A percentile compares a stretch with the other conserved stretches of the same genome.
Evolutionary conservation across 1,140 invertebrate genomes (phyloP).

Genomic region (Pachyrhynchus sulphureomaculatus): DNA sequence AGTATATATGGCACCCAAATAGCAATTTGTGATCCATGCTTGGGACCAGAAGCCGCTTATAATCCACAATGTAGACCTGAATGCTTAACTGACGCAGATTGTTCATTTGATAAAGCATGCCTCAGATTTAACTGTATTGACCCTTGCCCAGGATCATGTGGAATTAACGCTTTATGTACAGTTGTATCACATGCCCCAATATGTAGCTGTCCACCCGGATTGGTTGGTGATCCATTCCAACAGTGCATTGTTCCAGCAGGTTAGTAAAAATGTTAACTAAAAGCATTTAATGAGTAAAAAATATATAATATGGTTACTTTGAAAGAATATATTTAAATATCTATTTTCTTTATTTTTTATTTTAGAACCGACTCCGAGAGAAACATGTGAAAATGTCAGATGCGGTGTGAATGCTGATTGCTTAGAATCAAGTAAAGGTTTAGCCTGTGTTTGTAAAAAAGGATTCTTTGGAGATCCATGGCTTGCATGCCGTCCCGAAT

Average conservation of each 20-base stretch:
- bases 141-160: slow-evolving; percentile 81
- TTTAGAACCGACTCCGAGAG: slow-evolving; percentile 52
- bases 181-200: slow-evolving; percentile 76
- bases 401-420: slow-evolving; percentile 79
- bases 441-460: slow-evolving; percentile 65
- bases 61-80: slow-evolving; percentile 74
- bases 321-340: neutral
- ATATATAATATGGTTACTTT: too few relatives aligned
- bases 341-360: slow-evolving; percentile 21
- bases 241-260: slow-evolving; percentile 63
- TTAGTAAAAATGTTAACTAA: slow-evolving; percentile 41
- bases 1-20: slow-evolving; percentile 68
- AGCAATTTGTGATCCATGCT: slow-evolving; percentile 78
- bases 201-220: slow-evolving; percentile 70
- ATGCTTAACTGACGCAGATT: slow-evolving; percentile 76
- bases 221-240: slow-evolving; percentile 80
- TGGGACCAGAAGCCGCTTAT: slow-evolving; percentile 63
- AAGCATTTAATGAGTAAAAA: too few relatives aligned
- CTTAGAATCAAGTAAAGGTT: slow-evolving; percentile 56
- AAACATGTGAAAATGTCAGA: slow-evolving; percentile 64
- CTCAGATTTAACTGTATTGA: slow-evolving; percentile 73
- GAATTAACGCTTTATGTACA: slow-evolving; percentile 73
- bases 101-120: slow-evolving; percentile 75
- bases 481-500: slow-evolving; percentile 73
- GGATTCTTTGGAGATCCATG: slow-evolving; percentile 75